Percentiles rank a stretch among this genome's conserved stretches.
Conservation (phyloP, 2,888 invertebrate species). For the Tipula lateralis region DNA sequence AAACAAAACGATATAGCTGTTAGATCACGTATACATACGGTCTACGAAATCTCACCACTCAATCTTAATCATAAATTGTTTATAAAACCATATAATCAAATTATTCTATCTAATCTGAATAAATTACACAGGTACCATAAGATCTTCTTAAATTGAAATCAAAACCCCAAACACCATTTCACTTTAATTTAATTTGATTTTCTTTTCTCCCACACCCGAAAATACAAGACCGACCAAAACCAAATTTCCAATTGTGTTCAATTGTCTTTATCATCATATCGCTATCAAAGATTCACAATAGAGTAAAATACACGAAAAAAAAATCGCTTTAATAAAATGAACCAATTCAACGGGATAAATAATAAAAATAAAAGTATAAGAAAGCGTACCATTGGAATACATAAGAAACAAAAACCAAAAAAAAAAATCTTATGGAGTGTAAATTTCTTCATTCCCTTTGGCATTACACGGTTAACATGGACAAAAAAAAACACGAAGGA, state of each 20-base stretch:
- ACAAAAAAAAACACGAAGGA: background rate
- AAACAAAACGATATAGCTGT: background rate
- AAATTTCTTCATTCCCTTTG: conserved; percentile 27
- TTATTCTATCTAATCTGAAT: background rate
- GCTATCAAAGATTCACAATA: background rate
- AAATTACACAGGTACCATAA: background rate
- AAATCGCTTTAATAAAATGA: background rate
- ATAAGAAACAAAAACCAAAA: background rate
- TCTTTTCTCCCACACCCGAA: background rate
- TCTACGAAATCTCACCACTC: background rate
- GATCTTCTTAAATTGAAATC: background rate
- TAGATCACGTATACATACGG: background rate
- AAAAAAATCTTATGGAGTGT: conserved; percentile 20
- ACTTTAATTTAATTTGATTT: background rate
- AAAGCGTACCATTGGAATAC: background rate
- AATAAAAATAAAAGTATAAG: background rate
- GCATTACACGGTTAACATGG: background rate
- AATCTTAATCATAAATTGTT: background rate
- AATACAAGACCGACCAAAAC: background rate
- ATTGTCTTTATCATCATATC: background rate
- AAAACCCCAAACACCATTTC: background rate
- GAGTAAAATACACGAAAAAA: background rate
- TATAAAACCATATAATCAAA: background rate
- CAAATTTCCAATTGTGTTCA: background rate
- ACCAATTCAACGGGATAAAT: conserved; percentile 19